A percentile compares a stretch with the other conserved stretches of the same genome.
These are phyloP conservation scores for Diadema setosum DNA, from an alignment of 35 echinoderm and acorn worm genomes.

Conservation along the genomic window DNA sequence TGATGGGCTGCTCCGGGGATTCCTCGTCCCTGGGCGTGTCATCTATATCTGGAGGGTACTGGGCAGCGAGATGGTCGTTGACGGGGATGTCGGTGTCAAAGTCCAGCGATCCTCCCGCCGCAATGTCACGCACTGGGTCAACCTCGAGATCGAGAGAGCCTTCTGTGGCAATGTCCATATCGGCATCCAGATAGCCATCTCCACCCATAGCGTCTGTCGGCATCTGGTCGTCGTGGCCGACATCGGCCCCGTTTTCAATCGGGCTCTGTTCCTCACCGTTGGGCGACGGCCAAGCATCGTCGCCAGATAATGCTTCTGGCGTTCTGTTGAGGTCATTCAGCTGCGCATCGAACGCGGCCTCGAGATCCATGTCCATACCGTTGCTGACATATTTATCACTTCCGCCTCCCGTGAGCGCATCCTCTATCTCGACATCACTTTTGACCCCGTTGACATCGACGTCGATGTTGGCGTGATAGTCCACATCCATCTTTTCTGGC, in stretches of 20 bases:
- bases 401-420: background rate
- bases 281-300: background rate
- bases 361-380: background rate
- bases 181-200: background rate
- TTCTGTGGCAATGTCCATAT: background rate
- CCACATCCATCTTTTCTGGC: background rate
- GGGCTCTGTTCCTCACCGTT: background rate
- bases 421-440: background rate
- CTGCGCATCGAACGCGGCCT: background rate
- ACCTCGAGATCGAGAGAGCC: background rate
- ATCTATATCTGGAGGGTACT: background rate
- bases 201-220: background rate
- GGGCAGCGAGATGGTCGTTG: background rate
- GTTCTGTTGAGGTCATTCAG: background rate
- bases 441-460: background rate
- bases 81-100: background rate
- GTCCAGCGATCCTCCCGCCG: background rate
- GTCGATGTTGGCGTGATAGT: background rate
- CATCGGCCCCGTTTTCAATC: background rate
- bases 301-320: background rate
- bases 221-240: background rate
- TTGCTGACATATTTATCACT: background rate
- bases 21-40: background rate
- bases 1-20: background rate
- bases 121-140: background rate